phyloP scores from a whole-genome alignment of 2,113 vertebrate species.

The Eubucco bourcierii region DNA sequence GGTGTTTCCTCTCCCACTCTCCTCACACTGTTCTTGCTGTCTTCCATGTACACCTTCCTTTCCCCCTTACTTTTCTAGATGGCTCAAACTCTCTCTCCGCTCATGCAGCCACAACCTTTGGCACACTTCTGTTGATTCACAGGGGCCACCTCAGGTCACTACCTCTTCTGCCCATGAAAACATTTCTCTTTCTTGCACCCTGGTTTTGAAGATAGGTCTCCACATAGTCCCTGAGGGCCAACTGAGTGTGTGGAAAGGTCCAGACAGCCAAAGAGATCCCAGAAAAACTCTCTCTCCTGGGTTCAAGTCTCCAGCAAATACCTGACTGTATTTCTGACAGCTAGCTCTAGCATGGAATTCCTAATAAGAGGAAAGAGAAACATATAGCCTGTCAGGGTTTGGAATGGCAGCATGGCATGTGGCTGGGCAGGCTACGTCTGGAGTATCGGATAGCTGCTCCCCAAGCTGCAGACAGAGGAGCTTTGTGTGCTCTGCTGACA shows the following conservation, averaged over 20 bases:
- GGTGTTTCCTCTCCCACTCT: not conserved
- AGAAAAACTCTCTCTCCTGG: slow-evolving; percentile 14
- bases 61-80: not conserved
- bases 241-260: not conserved
- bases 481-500: slow-evolving; percentile 69
- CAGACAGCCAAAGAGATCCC: slow-evolving; percentile 4
- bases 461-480: slow-evolving; percentile 73
- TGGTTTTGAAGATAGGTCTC: not conserved
- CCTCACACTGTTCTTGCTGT: not conserved
- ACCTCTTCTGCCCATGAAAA: not conserved
- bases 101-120: not conserved
- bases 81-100: not conserved
- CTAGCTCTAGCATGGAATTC: slow-evolving; percentile 74
- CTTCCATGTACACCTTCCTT: not conserved
- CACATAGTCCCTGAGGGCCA: not conserved
- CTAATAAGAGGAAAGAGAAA: slow-evolving; percentile 82
- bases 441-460: slow-evolving; percentile 79
- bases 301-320: slow-evolving; percentile 56
- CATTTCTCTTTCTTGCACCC: not conserved
- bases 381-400: slow-evolving; percentile 76
- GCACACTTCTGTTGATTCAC: slow-evolving; percentile 31
- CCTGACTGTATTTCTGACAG: slow-evolving; percentile 52
- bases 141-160: slow-evolving; percentile 29
- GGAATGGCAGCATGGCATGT: slow-evolving; percentile 74
- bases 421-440: slow-evolving; percentile 78